phyloP scores from a whole-genome alignment of 2,113 vertebrate genomes.

The Ammodytes marinus region DNA sequence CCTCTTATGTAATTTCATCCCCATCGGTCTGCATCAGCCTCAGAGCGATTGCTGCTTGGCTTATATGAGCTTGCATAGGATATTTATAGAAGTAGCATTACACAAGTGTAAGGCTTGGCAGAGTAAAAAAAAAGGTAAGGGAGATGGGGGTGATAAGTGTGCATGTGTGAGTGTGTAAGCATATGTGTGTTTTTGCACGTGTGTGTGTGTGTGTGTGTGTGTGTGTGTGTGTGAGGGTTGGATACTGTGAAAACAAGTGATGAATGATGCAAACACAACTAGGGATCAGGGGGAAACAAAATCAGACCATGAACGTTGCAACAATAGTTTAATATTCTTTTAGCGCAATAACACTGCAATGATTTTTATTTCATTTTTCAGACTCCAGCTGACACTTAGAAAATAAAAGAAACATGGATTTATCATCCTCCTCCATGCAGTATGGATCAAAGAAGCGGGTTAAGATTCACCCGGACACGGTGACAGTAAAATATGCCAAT shows the following conservation, averaged over 20 bases:
- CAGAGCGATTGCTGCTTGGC: conserved; percentile 71
- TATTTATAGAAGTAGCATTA: conserved; percentile 67
- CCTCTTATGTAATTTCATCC: conserved; percentile 82
- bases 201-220: neutral
- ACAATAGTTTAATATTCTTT: neutral
- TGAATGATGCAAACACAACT: conserved; percentile 63
- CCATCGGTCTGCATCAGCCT: conserved; percentile 83
- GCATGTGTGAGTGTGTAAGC: neutral
- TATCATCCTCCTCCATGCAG: conserved; percentile 84
- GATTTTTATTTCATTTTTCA: conserved; percentile 57
- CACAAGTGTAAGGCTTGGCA: conserved; percentile 42
- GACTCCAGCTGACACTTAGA: conserved; percentile 52
- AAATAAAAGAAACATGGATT: conserved; percentile 87
- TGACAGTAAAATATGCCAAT: conserved; percentile 96
- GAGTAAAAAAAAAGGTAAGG: conserved; percentile 39
- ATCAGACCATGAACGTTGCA: neutral
- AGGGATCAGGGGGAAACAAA: neutral
- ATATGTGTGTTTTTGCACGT: conserved; percentile 10
- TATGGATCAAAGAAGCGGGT: conserved; percentile 94
- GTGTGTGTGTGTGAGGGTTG: neutral
- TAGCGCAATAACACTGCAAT: conserved; percentile 2
- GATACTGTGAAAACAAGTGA: neutral
- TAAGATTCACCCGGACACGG: conserved; percentile 96
- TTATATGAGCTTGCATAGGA: conserved; percentile 66
- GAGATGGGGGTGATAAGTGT: conserved; percentile 10